A percentile compares a stretch with the other conserved stretches of the same genome.
These are phyloP conservation scores for Pardalotus punctatus DNA, from an alignment of 2,113 vertebrate genomes.

Conservation along the genomic window DNA sequence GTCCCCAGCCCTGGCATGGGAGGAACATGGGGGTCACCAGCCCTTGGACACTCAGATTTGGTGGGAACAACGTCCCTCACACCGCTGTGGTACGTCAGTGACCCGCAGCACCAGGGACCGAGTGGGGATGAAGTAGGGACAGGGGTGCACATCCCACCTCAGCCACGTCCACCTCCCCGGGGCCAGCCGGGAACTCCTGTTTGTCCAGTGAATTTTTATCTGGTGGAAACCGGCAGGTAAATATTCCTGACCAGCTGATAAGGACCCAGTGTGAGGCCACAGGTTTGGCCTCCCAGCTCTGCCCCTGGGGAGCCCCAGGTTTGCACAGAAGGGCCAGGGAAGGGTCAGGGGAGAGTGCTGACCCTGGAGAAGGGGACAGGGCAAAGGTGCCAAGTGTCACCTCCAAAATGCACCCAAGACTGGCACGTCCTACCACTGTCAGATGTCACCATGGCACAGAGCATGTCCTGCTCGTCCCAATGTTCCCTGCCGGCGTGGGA, in stretches of 20 bases:
- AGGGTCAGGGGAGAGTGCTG: background rate
- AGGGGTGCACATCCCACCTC: background rate
- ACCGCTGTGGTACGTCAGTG: background rate
- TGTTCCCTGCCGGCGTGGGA: rapidly evolving
- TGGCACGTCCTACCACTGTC: rapidly evolving
- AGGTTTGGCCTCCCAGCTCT: background rate
- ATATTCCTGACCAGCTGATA: background rate
- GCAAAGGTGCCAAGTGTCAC: background rate
- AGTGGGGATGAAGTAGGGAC: background rate
- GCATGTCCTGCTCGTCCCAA: background rate
- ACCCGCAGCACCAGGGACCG: rapidly evolving
- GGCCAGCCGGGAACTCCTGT: background rate
- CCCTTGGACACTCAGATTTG: rapidly evolving
- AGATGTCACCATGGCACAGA: rapidly evolving
- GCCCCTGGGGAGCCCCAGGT: background rate
- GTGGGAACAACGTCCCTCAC: background rate
- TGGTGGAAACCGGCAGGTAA: background rate
- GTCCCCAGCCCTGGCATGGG: background rate
- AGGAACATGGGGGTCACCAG: rapidly evolving
- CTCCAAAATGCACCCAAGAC: background rate
- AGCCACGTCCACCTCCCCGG: background rate
- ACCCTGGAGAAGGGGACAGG: too few species aligned
- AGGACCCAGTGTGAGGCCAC: rapidly evolving
- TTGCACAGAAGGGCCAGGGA: background rate
- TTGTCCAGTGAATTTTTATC: constrained; percentile 7